These are phyloP conservation scores for Dermochelys coriacea DNA, from an alignment of 2,797 vertebrate genomes.

Conservation along the genomic window DNA sequence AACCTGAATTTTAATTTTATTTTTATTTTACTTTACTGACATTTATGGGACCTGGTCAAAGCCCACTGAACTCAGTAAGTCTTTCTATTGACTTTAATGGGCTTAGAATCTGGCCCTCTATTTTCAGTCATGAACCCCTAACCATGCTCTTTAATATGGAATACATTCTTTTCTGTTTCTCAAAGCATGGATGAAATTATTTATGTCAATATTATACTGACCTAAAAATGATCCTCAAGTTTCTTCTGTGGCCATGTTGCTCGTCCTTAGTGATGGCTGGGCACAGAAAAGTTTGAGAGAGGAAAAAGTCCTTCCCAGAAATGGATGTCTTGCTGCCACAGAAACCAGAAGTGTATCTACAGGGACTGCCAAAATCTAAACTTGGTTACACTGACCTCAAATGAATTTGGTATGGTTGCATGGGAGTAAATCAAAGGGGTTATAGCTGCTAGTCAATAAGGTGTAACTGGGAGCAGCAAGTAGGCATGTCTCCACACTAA, in stretches of 20 bases:
- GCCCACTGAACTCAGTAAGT: accelerated
- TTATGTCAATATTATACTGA: background rate
- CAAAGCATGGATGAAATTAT: background rate
- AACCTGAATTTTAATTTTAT: background rate
- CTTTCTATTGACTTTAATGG: accelerated
- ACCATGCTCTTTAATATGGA: background rate
- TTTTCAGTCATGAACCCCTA: background rate
- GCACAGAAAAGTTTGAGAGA: background rate
- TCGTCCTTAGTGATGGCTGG: background rate
- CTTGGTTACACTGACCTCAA: background rate
- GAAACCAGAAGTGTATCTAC: background rate
- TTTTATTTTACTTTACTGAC: accelerated
- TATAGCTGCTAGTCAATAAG: background rate
- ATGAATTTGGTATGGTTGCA: background rate
- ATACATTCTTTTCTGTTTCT: background rate
- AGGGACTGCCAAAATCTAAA: background rate
- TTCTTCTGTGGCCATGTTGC: background rate
- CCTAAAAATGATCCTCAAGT: background rate
- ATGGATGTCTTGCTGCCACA: background rate
- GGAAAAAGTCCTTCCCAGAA: background rate
- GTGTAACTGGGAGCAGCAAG: constrained; percentile 57
- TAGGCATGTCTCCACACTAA: background rate
- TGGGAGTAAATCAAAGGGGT: background rate
- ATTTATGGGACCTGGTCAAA: background rate
- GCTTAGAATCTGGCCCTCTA: background rate